Evolutionary conservation across 2,888 invertebrate species (phyloP).

Genomic region (Brachypterus glaber): DNA sequence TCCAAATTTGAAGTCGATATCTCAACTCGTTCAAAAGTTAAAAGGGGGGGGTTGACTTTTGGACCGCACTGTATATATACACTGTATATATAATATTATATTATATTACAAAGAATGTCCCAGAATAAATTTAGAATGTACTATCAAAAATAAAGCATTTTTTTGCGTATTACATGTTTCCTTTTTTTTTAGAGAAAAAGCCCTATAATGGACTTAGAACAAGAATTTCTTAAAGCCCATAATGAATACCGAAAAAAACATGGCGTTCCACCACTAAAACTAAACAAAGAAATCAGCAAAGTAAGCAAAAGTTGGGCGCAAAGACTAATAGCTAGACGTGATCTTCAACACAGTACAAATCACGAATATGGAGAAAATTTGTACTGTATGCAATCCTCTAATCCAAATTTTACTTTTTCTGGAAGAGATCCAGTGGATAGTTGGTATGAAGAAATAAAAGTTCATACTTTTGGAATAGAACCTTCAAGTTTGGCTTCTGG

Average conservation of each 20-base stretch:
- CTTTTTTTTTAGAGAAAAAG: conserved; percentile 25
- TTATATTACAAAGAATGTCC: too few relatives aligned
- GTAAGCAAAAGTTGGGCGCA: conserved; percentile 47
- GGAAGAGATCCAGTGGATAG: conserved; percentile 61
- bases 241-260: conserved; percentile 50
- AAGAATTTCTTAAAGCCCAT: conserved; percentile 49
- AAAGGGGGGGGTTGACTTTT: too few relatives aligned
- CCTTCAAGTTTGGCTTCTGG: conserved; percentile 56
- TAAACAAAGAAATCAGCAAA: conserved; percentile 46
- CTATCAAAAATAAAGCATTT: background rate
- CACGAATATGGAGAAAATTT: conserved; percentile 57
- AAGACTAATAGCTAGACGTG: conserved; percentile 43
- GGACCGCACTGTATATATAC: too few relatives aligned
- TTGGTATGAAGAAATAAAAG: conserved; percentile 70
- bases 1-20: too few relatives aligned
- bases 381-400: conserved; percentile 59
- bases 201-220: conserved; percentile 33
- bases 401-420: conserved; percentile 53
- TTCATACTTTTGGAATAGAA: conserved; percentile 58
- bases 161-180: background rate
- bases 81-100: too few relatives aligned
- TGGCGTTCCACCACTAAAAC: conserved; percentile 47
- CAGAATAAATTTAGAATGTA: background rate
- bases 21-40: too few relatives aligned
- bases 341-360: conserved; percentile 49